Evolutionary conservation across 2,888 invertebrate species (phyloP), one percentile per base, ranked within the genome.

Genomic region (Lathronympha strigana): DNA sequence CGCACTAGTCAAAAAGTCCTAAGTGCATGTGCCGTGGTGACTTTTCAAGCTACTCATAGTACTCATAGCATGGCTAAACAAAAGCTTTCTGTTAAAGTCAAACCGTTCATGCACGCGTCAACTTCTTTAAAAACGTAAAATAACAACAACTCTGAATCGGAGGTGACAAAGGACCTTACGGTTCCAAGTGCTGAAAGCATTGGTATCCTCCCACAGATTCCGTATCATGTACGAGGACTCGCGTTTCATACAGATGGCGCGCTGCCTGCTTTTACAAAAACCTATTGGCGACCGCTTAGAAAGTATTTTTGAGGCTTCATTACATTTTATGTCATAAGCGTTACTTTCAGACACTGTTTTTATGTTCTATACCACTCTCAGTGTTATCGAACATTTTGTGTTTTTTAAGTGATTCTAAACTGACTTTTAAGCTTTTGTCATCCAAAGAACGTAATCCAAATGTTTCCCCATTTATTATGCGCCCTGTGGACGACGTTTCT

Each of bases 31-130:
- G 25, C 6, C 28, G 3, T 13, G 13, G 23, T 5, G 11, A 13
- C 28, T 4, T 23, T 28, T 55, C 8, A 15, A 11, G 4, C 55
- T 43, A 13, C 5, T 33, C 11, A 28, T 8, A 28, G 1, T 33
- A 33, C 33, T 33, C 2, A 0, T 19, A 28, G 28, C 31, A 31
- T 8, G 23, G 38, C 54, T 45, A 43, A 51, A 64, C 64, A 67
- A 67, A n/a, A 57, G 67, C 51, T 51, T 58, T 61, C 33, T 60
- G 51, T 64, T 64, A 33, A 43, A 33, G 9, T 23, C 57, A 17
- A 63, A 28, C 40, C 23, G 50, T 55, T 31, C 31, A 11, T n/a
- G 19, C 21, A 13, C n/a, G 45, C 33, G 40, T 31, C 13, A 5
- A 19, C 23, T n/a, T 33, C 13, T 15, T 43, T n/a, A 40, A 43